Conservation (phyloP, 2,888 invertebrate species). For the Eupeodes luniger region DNA sequence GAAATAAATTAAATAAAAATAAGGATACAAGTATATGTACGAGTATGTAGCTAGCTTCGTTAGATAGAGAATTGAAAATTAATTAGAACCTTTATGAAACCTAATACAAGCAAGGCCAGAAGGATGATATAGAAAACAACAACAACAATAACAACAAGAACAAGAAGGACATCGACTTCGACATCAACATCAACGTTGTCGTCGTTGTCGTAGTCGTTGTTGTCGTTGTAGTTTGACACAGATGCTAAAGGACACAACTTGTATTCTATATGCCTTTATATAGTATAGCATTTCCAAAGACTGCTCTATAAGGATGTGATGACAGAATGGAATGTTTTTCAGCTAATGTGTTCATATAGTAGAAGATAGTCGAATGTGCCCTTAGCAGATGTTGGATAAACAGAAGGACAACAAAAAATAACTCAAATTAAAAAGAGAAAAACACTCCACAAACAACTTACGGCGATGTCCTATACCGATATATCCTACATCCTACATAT, state of each 20-base stretch:
- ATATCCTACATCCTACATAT: not conserved
- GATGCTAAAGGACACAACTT: constrained; percentile 28
- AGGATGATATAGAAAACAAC: constrained; percentile 16
- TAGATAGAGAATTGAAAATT: constrained; percentile 66
- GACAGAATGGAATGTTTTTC: constrained; percentile 14
- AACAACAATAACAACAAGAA: too few relatives aligned
- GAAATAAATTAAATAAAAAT: not conserved
- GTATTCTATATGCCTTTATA: not conserved
- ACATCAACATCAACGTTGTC: not conserved
- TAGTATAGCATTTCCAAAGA: not conserved
- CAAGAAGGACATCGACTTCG: not conserved
- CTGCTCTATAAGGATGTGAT: constrained; percentile 19
- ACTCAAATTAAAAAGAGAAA: constrained; percentile 6
- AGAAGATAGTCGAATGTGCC: constrained; percentile 3
- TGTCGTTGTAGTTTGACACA: constrained; percentile 10
- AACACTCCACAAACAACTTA: not conserved
- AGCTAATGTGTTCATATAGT: constrained; percentile 13
- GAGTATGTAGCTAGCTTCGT: not conserved
- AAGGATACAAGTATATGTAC: constrained; percentile 27
- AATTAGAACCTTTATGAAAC: constrained; percentile 56
- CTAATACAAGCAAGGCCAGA: constrained; percentile 17
- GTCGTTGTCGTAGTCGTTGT: not conserved
- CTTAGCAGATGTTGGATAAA: not conserved
- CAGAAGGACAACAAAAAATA: constrained; percentile 1
- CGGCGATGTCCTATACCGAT: too few relatives aligned